Base-by-base conservation (phyloP, 2,797 vertebrate genomes). In the Chaunax sp. region DNA sequence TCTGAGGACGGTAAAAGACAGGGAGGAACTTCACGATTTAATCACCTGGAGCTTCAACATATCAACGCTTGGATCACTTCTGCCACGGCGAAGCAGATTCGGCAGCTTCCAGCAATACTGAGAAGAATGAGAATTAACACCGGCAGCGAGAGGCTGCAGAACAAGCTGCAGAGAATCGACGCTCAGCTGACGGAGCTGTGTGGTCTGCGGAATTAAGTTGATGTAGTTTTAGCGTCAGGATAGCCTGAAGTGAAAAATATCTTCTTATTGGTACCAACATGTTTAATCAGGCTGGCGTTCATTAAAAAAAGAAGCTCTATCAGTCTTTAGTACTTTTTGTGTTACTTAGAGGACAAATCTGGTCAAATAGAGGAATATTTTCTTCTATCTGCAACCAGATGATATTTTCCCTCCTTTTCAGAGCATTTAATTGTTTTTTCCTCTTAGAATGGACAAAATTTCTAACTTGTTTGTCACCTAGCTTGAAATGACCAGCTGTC, bases 121-220 rank as follows among this genome's bases (percentile, higher is more conserved):
- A 37, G 0, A 0, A 61, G 23, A 12, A 0, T 3, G 0, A 59
- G 63, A 0, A 51, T 53, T 0, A 4, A 1, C 0, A 0, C 2
- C 1, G 12, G 19, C 1, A 56, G 52, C 0, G 45, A 60, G 0
- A 69, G 40, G 5, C 64, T 93, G 0, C 3, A 68, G 15, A 46
- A 3, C 1, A 92, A 83, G 45, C 51, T 90, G 47, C 19, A n/a
- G 3, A 67, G 18, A 0, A 68, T 91, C 9, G 46, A 83, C 0
- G 1, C 5, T 0, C 22, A 44, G 1, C 46, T 75, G 23, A 20
- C 1, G 0, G 1, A 35, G 23, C 18, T 25, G 20, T 75, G 55
- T 8, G 1, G 0, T 2, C 0, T 1, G 6, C 1, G 3, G 3
- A 68, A 59, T 0, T 22, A 60, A 33, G 56, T 60, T 19, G 19